Percentiles rank a stretch among this genome's conserved stretches.
Conservation (phyloP, 2,113 vertebrate species). For the Ibidorhyncha struthersii region DNA sequence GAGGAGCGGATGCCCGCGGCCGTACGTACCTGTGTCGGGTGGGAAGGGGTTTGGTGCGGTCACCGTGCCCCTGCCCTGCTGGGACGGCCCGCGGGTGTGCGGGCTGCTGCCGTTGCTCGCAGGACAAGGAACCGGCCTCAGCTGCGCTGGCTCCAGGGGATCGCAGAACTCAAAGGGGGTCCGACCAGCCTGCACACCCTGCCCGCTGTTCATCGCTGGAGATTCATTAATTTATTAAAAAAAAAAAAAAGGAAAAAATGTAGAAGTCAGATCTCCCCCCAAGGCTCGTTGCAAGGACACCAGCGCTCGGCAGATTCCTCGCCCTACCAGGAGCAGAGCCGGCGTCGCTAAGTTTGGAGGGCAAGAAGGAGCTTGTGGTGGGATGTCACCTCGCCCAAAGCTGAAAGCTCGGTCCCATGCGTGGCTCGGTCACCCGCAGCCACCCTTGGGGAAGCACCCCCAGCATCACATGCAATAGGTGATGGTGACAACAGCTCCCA, state of each 20-base stretch:
- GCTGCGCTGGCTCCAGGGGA: slow-evolving; percentile 76
- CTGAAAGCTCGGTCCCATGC: not conserved
- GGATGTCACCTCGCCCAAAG: not conserved
- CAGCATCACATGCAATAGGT: not conserved
- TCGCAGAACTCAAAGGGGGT: slow-evolving; percentile 82
- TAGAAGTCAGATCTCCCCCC: not conserved
- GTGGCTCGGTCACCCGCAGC: not conserved
- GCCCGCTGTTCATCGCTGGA: slow-evolving; percentile 74
- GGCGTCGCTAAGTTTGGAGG: not conserved
- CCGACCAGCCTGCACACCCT: slow-evolving; percentile 73
- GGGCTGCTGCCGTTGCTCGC: slow-evolving; percentile 77
- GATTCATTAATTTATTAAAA: not conserved
- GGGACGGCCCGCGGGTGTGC: slow-evolving; percentile 49
- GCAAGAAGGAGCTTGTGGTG: not conserved
- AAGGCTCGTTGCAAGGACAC: not conserved
- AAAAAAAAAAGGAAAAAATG: not conserved
- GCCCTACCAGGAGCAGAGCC: not conserved
- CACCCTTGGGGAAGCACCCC: not conserved
- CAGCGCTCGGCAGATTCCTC: rapidly evolving
- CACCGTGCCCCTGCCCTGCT: slow-evolving; percentile 64
- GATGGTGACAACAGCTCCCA: not conserved
- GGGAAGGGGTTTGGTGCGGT: slow-evolving; percentile 70
- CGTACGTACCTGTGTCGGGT: slow-evolving; percentile 74
- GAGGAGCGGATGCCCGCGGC: rapidly evolving
- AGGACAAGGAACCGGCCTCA: slow-evolving; percentile 76